These are phyloP conservation scores for Drosophila monieri DNA, from an alignment of 2,888 invertebrate genomes.

Conservation along the genomic window DNA sequence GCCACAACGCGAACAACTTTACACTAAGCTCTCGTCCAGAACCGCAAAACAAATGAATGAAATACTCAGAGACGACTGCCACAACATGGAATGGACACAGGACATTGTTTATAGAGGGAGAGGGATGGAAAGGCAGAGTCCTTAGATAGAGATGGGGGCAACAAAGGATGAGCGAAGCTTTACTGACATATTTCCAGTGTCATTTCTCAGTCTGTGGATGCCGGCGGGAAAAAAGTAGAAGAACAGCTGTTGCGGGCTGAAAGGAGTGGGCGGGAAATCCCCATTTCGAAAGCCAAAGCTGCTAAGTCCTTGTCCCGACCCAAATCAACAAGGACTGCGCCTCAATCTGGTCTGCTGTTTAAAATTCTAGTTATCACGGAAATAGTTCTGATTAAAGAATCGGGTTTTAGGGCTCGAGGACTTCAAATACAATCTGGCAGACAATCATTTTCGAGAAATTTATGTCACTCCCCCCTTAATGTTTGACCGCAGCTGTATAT, in stretches of 20 bases:
- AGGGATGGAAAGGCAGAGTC: background rate
- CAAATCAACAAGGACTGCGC: constrained; percentile 62
- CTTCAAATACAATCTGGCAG: background rate
- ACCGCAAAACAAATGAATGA: constrained; percentile 74
- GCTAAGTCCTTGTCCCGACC: constrained; percentile 72
- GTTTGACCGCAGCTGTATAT: constrained; percentile 18
- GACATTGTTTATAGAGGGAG: constrained; percentile 8
- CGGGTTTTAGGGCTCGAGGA: background rate
- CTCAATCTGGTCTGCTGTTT: constrained; percentile 35
- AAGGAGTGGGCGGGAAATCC: constrained; percentile 18
- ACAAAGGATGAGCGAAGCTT: constrained; percentile 49
- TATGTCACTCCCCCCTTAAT: constrained; percentile 6
- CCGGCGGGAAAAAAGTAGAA: background rate
- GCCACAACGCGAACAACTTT: constrained; percentile 12
- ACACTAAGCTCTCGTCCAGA: constrained; percentile 59
- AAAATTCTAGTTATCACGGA: background rate
- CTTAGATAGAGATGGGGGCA: background rate
- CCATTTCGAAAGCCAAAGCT: constrained; percentile 43
- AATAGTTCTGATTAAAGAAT: background rate
- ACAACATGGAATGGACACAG: constrained; percentile 46
- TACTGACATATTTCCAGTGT: constrained; percentile 73
- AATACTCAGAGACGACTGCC: constrained; percentile 62
- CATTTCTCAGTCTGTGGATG: constrained; percentile 49
- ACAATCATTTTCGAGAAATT: background rate
- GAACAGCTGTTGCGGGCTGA: background rate